Evolutionary conservation across 2,797 vertebrate species (phyloP).

Genomic region (Centroberyx gerrardi): DNA sequence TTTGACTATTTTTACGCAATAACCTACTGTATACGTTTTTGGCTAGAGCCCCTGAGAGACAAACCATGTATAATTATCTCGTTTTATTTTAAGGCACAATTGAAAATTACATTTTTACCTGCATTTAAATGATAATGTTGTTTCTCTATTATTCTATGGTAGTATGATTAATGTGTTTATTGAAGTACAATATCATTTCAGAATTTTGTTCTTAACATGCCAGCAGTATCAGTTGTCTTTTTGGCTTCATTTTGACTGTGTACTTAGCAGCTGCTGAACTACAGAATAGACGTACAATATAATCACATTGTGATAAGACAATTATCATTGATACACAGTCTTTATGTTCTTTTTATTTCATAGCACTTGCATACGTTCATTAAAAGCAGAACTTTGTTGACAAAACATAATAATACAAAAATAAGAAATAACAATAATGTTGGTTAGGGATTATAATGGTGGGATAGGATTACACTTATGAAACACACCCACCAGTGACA

Average conservation of each 20-base stretch:
- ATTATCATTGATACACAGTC: no score
- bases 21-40: background rate
- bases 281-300: background rate
- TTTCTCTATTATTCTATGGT: no score
- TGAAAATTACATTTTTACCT: background rate
- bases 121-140: background rate
- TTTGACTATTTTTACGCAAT: background rate
- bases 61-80: background rate
- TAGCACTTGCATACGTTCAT: no score
- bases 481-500: slow-evolving; percentile 36
- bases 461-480: slow-evolving; percentile 7
- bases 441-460: slow-evolving; percentile 1
- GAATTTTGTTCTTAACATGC: no score
- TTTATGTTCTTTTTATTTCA: no score
- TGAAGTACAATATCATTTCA: no score
- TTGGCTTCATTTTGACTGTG: no score
- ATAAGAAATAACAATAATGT: slow-evolving; percentile 3
- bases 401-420: slow-evolving; percentile 14
- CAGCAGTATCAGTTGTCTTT: no score
- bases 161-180: no score
- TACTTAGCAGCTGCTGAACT: no score
- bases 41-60: background rate
- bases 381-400: background rate
- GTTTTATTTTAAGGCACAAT: background rate
- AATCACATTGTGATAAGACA: background rate